Base-by-base conservation (phyloP, 2,113 vertebrate species). In the Microcebus ravelobensis region DNA sequence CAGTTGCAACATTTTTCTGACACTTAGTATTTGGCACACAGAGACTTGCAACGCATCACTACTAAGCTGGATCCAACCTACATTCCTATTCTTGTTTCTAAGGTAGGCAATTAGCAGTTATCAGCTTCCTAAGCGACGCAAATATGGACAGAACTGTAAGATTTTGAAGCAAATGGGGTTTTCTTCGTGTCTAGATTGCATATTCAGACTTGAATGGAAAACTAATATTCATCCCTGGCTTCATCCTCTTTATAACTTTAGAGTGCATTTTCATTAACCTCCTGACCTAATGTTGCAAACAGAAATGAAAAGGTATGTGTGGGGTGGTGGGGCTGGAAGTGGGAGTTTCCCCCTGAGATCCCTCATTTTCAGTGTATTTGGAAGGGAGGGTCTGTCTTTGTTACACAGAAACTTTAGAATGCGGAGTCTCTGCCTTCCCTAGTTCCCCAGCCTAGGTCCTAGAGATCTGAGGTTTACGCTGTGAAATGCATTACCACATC, bases 191-290 rank as follows among this genome's bases (percentile, higher is more conserved):
- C 91, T 97, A 96, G 90, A 63, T 97, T 94, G 93, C 71, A 23
- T 95, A 90, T 92, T 92, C 96, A 97, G 25, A 81, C 61, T 77
- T 48, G 57, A 97, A 50, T 96, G 96, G 97, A 98, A 97, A 97
- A 96, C 90, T 96, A 57, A 81, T 97, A 92, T 96, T 97, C 27
- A 6, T 96, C 83, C 68, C 90, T 96, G 95, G 59, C 36, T 96
- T 97, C 80, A 63, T 97, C 97, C 79, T 94, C 92, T 90, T 96
- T 89, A 95, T 96, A 67, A 98, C 92, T 97, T 97, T 90, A 93
- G 94, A 97, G 90, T 90, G 96, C 87, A 63, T 97, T 96, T 97
- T 98, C 97, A 96, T 98, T 98, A 98, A 98, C 97, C 97, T 98
- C 95, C 98, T 97, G 97, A 96, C 96, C 97, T 97, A 96, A 96